Evolutionary conservation across 2,888 invertebrate genomes (phyloP), one percentile per base, ranked within the genome.

Genomic region (Helobdella robusta): DNA sequence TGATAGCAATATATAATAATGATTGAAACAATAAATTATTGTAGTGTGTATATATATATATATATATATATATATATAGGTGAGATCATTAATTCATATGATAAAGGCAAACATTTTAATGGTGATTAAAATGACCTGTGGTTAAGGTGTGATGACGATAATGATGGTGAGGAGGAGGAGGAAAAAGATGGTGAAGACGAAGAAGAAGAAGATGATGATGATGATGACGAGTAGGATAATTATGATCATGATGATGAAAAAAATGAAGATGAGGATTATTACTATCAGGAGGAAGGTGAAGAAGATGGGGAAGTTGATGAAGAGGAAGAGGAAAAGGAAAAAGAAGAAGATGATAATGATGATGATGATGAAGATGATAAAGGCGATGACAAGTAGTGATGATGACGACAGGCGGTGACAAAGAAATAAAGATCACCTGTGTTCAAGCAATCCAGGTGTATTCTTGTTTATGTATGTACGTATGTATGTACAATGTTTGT

Each of bases 121-220:
- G n/a, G n/a, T n/a, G n/a, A n/a, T n/a, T n/a, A n/a, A n/a, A n/a
- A n/a, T n/a, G n/a, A n/a, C n/a, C n/a, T n/a, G n/a, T n/a, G n/a
- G n/a, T n/a, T n/a, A n/a, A n/a, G n/a, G n/a, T n/a, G n/a, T 54
- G 44, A 40, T 46, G 67, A 35, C 59, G 61, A 35, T 28, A 48
- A 32, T 64, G 65, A 23, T 60, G 67, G 20, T 20, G 58, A 25
- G 25, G 64, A 36, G 20, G 58, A 58, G 20, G 30, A 58, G 20
- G 30, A 58, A 28, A 20, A 58, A 28, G 58, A 58, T 58, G 58
- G 30, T 58, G 58, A 58, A 28, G 58, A 58, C 30, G 58, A 58
- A 11, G 58, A 58, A 28, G 58, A 30, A 28, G 58, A 58, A 28
- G 58, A 58, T 15, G 58, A 58, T 58, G 58, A 58, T 58, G 58